phyloP scores from a whole-genome alignment of 2,888 invertebrate species.

The Drosophila yooni region DNA sequence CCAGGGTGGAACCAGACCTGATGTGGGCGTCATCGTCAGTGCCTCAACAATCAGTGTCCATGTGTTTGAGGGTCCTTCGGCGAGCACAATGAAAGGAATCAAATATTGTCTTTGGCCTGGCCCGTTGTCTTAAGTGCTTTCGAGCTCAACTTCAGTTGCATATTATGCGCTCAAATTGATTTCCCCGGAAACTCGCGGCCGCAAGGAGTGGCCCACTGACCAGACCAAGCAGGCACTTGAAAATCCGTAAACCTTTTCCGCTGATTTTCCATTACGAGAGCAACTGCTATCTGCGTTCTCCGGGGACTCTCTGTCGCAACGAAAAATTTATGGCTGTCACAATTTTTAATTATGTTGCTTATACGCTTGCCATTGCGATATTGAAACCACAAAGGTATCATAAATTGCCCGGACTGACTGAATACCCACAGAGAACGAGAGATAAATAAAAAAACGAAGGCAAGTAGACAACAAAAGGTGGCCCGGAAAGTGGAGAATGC shows the following conservation, averaged over 20 bases:
- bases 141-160: conserved; percentile 54
- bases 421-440: background rate
- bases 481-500: conserved; percentile 11
- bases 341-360: conserved; percentile 77
- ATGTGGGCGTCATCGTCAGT: conserved; percentile 48
- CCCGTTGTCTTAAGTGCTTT: conserved; percentile 47
- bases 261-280: conserved; percentile 27
- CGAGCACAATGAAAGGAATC: conserved; percentile 52
- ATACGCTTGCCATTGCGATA: conserved; percentile 65
- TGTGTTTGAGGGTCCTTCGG: conserved; percentile 23
- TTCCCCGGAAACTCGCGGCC: conserved; percentile 39
- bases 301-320: conserved; percentile 15
- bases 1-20: conserved; percentile 4
- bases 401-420: conserved; percentile 58
- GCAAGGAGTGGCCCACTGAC: conserved; percentile 32
- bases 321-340: conserved; percentile 74
- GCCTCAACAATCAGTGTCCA: conserved; percentile 44
- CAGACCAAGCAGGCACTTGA: conserved; percentile 7
- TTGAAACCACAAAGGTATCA: conserved; percentile 78
- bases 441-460: background rate
- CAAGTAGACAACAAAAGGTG: conserved; percentile 40
- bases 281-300: conserved; percentile 8
- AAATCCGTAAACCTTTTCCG: conserved; percentile 24
- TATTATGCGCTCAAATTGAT: conserved; percentile 71
- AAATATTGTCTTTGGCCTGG: conserved; percentile 44